These are phyloP conservation scores for Myotis yumanensis DNA, from an alignment of 2,113 vertebrate species.

Conservation along the genomic window DNA sequence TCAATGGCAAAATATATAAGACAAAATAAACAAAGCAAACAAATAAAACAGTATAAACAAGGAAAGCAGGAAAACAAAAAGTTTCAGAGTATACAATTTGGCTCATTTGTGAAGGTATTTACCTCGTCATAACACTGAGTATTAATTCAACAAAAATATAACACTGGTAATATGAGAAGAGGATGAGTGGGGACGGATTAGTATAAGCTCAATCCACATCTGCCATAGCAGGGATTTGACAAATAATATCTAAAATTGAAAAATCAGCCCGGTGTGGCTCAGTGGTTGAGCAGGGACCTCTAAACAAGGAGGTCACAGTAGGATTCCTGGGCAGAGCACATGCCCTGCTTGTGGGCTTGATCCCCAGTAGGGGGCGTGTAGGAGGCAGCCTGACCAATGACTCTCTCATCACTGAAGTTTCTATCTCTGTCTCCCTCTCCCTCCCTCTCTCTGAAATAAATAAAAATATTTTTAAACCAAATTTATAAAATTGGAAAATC, in stretches of 20 bases:
- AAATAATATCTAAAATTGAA: not conserved
- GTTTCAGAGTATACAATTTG: not conserved
- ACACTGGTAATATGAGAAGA: not conserved
- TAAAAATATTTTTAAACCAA: no score
- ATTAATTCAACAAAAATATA: not conserved
- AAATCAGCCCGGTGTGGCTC: not conserved
- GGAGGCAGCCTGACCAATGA: not conserved
- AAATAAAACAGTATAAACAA: not conserved
- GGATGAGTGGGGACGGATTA: not conserved
- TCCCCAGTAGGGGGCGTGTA: not conserved
- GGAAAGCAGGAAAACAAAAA: not conserved
- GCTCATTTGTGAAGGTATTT: not conserved
- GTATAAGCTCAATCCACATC: not conserved
- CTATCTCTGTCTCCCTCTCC: not conserved
- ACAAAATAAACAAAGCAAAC: not conserved
- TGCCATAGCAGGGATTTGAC: not conserved
- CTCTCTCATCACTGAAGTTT: not conserved
- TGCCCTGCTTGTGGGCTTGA: no score
- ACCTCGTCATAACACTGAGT: not conserved
- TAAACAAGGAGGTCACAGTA: no score
- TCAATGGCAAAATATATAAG: not conserved
- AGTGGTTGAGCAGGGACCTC: not conserved
- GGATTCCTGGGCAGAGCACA: no score
- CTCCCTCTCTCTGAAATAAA: not conserved
- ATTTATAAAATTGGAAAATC: not conserved